Base-by-base conservation (phyloP, 1,140 invertebrate genomes). In the Ditylenchus dipsaci region DNA sequence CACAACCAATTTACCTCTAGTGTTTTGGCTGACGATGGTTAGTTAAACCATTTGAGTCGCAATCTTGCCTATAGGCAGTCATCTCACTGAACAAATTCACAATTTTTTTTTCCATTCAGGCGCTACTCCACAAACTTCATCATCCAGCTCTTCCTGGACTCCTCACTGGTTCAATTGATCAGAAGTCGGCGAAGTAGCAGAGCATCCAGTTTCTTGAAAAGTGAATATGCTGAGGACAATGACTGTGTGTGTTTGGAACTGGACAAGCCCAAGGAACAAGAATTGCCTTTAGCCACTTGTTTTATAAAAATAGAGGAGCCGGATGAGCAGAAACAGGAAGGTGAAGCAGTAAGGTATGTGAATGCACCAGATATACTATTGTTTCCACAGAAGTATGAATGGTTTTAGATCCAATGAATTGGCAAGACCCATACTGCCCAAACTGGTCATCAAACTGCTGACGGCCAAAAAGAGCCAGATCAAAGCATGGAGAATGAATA, bases 381-480 rank as follows among this genome's bases (percentile, higher is more conserved):
- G 49, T 19, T n/a, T n/a, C 3, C 23, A 17, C 23, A 53, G 15
- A 7, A 53, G 15, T 53, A 21, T 53, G 3, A 15, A 53, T 26
- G 3, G 15, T 3, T 53, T 53, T 53, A 53, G 49, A 53, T 53
- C 49, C 3, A 19, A 21, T 5, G 49, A 19, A 17, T 53, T 15
- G n/a, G 3, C 49, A 3, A 19, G 49, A 17, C 23, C 23, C 8
- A 7, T 15, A 21, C 57, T 70, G 45, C 68, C 68, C 19, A 70
- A 70, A 70, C 26, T 70, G 26, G 47, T 70, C 21, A 70, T 70
- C 49, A 38, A 59, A 60, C 15, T 70, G 13, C 57, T 59, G n/a
- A 30, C 27, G 23, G 0, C 61, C 27, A 57, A 69, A 58, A 45
- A 65, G 60, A 68, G 33, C 30, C 21, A 33, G 30, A 38, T 33